Base-by-base conservation (phyloP, 2,113 vertebrate species). In the Circaetus cinerascens region DNA sequence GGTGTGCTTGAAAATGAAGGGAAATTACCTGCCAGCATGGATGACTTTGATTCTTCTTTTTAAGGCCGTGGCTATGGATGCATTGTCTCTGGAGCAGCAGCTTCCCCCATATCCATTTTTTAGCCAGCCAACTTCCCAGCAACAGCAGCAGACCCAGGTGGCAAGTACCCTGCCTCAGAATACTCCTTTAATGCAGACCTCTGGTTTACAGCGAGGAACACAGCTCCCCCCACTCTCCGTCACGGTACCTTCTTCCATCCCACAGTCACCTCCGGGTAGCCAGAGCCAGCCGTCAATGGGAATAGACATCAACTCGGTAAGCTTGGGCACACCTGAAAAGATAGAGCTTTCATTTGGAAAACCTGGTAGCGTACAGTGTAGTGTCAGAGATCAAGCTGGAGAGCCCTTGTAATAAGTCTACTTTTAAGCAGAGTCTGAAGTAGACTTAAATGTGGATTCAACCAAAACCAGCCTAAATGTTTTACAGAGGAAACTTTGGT, bases 51-150 rank as follows among this genome's bases (percentile, higher is more conserved):
- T 41, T 59, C 36, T 50, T 92, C 32, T 85, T 11, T 85, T 86
- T 4, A 91, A 99, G 99, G 98, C 98, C 0, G 91, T 99, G 96
- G 97, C 99, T 20, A 98, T 99, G 97, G 99, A 99, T 4, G 97
- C 98, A 0, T 85, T 99, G 96, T 98, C 98, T 62, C 98, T 99
- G 97, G 99, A 99, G 94, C 99, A 99, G 98, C 99, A 99, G 98
- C 98, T 99, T 56, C 98, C 99, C 7, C 99, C 99, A 18, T 99
- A 99, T 15, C 98, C 99, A 1, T 99, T 99, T 95, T 99, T 99
- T 96, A 99, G 98, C 95, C 99, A 99, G 97, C 93, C 98, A 10
- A 98, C 98, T 13, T 98, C 99, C 46, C 98, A 98, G 95, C 99
- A 98, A 73, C 98, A 96, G 75, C 99, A 98, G 73, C 98, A 99